phyloP scores from a whole-genome alignment of 2,113 vertebrate species.

The Pholis gunnellus region DNA sequence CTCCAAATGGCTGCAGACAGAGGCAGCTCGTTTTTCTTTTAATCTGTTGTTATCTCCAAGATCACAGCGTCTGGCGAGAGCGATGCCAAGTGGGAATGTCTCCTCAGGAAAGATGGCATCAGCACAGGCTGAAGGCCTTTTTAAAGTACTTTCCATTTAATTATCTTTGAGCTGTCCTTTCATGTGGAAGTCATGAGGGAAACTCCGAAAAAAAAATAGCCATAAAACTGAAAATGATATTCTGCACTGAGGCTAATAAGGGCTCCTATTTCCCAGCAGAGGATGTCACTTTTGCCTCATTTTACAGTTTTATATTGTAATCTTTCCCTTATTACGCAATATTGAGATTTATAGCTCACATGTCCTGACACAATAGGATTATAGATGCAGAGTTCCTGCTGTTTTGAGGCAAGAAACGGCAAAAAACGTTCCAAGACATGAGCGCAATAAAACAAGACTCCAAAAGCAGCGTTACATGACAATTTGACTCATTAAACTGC shows the following conservation, averaged over 20 bases:
- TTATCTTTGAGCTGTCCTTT: slow-evolving; percentile 69
- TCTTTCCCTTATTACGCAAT: slow-evolving; percentile 44
- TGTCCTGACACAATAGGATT: slow-evolving; percentile 54
- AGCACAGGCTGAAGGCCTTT: slow-evolving; percentile 47
- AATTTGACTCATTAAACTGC: slow-evolving; percentile 41
- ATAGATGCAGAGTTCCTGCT: slow-evolving; percentile 40
- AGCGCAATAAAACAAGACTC: slow-evolving; percentile 28
- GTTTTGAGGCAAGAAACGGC: slow-evolving; percentile 29
- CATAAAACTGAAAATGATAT: slow-evolving; percentile 73
- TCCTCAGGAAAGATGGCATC: slow-evolving; percentile 71
- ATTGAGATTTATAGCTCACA: slow-evolving; percentile 59
- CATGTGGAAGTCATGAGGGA: slow-evolving; percentile 67
- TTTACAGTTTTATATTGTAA: slow-evolving; percentile 43
- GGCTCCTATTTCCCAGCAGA: slow-evolving; percentile 66
- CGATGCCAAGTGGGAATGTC: slow-evolving; percentile 44
- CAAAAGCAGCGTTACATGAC: slow-evolving; percentile 20
- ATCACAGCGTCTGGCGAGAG: slow-evolving; percentile 46
- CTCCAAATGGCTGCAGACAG: slow-evolving; percentile 2
- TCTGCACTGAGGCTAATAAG: slow-evolving; percentile 67
- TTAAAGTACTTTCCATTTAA: slow-evolving; percentile 73
- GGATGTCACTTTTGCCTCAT: slow-evolving; percentile 40
- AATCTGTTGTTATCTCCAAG: slow-evolving; percentile 40
- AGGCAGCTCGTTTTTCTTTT: slow-evolving; percentile 14
- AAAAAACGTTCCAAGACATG: slow-evolving; percentile 3
- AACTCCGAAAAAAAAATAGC: slow-evolving; percentile 62